phyloP scores from a whole-genome alignment of 2,797 vertebrate species.

The Pipistrellus pipistrellus region DNA sequence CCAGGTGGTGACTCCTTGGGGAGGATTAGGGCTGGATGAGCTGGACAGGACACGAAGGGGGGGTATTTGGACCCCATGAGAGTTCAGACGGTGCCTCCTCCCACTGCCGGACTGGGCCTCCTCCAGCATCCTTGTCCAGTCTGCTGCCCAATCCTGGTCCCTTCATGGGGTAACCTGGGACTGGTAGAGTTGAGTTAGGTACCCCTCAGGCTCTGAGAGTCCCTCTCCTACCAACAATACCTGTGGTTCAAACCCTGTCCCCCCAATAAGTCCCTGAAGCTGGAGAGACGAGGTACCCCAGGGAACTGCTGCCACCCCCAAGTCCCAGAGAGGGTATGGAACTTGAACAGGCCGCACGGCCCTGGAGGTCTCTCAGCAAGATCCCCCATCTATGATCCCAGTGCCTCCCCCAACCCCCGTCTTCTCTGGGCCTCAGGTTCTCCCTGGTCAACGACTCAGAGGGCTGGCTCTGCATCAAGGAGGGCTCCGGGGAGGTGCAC shows the following conservation, averaged over 20 bases:
- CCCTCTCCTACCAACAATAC: background rate
- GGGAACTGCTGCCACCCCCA: background rate
- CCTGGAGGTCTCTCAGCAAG: background rate
- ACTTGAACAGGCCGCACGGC: background rate
- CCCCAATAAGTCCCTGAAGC: background rate
- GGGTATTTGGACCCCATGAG: background rate
- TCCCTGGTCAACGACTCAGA: constrained; percentile 91
- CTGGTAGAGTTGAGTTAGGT: background rate
- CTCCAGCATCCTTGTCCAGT: background rate
- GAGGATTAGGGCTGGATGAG: background rate
- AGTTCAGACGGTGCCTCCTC: background rate
- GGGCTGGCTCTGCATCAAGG: constrained; percentile 91
- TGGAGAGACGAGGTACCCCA: background rate
- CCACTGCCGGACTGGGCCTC: too few species aligned
- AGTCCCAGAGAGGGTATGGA: background rate
- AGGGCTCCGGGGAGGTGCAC: constrained; percentile 91
- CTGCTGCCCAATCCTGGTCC: background rate
- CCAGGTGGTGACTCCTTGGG: background rate
- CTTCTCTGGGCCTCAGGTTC: constrained; percentile 87
- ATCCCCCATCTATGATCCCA: background rate
- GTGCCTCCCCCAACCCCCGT: background rate
- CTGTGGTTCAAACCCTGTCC: background rate
- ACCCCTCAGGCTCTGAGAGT: background rate
- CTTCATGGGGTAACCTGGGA: background rate
- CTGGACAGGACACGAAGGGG: background rate